A percentile compares a stretch with the other conserved stretches of the same genome.
Conservation (phyloP, 2,888 invertebrate species). For the Cacoxenus indagator region DNA sequence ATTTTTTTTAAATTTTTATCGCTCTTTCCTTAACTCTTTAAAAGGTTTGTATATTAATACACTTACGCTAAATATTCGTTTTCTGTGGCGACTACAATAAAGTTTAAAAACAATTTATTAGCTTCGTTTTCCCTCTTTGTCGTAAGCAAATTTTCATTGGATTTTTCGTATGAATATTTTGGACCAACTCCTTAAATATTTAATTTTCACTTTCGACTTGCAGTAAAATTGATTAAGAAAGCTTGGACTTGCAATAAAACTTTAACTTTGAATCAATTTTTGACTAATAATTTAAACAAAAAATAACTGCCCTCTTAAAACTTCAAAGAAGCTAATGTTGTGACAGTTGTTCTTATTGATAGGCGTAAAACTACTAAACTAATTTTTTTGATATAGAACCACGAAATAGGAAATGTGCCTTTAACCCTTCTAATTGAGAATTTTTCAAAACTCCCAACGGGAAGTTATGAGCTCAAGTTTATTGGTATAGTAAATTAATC, state of each 20-base stretch:
- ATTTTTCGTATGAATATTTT: background rate
- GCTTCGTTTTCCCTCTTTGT: too few species aligned
- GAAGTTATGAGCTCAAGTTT: background rate
- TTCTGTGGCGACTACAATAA: background rate
- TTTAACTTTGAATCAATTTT: slow-evolving; percentile 24
- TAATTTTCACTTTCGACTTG: slow-evolving; percentile 9
- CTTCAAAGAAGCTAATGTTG: background rate
- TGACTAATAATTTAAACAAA: slow-evolving; percentile 42
- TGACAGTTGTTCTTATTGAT: background rate
- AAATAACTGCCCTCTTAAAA: background rate
- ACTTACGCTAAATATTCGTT: slow-evolving; percentile 55
- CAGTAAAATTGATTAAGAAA: slow-evolving; percentile 31
- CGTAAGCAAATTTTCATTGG: background rate
- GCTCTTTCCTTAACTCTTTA: background rate
- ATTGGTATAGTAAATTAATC: slow-evolving; percentile 50
- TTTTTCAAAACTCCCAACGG: background rate
- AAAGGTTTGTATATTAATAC: slow-evolving; percentile 1
- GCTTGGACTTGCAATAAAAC: slow-evolving; percentile 37
- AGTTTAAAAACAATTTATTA: too few species aligned
- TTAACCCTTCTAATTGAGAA: slow-evolving; percentile 51
- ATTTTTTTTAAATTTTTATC: background rate
- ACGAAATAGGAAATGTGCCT: too few species aligned
- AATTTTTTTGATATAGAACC: too few species aligned
- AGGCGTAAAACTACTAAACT: background rate
- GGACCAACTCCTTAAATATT: background rate